Evolutionary conservation across 2,113 vertebrate genomes (phyloP).

Genomic region (Leucopsar rothschildi): DNA sequence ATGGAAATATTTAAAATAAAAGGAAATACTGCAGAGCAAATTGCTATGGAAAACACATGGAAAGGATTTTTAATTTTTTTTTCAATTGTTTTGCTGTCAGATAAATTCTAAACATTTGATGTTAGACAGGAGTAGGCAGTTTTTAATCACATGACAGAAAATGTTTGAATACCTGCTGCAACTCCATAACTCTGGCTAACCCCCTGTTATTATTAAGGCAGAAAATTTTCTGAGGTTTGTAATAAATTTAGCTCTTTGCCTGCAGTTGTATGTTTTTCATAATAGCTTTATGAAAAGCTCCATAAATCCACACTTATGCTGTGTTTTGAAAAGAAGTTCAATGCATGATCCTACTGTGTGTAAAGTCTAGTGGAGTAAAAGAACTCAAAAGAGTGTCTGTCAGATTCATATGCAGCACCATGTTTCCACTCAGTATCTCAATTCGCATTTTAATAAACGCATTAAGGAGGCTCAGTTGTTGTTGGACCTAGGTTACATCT

Average conservation of each 20-base stretch:
- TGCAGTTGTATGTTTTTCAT: neutral
- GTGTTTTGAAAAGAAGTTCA: neutral
- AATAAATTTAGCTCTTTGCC: neutral
- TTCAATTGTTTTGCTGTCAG: neutral
- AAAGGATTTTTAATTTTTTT: neutral
- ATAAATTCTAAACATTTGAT: neutral
- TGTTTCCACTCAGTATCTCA: conserved; percentile 13
- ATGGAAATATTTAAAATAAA: conserved; percentile 41
- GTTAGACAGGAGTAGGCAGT: neutral
- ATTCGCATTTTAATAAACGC: conserved; percentile 24
- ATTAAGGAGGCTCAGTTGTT: neutral
- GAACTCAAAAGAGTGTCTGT: neutral
- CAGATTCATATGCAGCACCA: neutral
- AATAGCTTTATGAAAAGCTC: neutral
- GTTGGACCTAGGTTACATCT: neutral
- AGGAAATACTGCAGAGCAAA: conserved; percentile 9
- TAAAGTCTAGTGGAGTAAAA: neutral
- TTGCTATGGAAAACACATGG: conserved; percentile 15
- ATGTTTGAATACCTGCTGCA: neutral
- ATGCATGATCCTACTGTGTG: neutral
- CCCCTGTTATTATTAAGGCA: neutral
- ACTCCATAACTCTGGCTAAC: neutral
- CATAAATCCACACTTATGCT: neutral
- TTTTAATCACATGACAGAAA: neutral
- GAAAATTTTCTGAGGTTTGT: neutral